These are phyloP conservation scores for Scomber colias DNA, from an alignment of 2,113 vertebrate genomes.

Conservation along the genomic window DNA sequence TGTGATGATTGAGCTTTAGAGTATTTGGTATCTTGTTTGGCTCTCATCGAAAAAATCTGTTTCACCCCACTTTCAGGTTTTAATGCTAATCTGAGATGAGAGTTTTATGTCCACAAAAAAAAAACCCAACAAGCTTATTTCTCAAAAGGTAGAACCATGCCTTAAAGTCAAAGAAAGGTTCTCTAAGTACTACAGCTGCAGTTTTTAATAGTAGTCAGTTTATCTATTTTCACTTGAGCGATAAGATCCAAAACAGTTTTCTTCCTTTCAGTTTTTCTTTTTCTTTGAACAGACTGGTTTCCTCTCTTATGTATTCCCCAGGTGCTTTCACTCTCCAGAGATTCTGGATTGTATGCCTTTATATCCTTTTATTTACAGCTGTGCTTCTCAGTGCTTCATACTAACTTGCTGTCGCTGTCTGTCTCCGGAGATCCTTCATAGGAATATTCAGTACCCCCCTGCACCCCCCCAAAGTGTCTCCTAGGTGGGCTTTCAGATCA, in stretches of 20 bases:
- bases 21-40: too few relatives aligned
- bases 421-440: conserved; percentile 76
- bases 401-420: conserved; percentile 49
- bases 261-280: conserved; percentile 28
- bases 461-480: conserved; percentile 60
- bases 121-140: not conserved
- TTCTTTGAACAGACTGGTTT: conserved; percentile 38
- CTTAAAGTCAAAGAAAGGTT: not conserved
- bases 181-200: conserved; percentile 7
- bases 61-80: not conserved
- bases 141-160: not conserved
- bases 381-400: conserved; percentile 60
- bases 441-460: conserved; percentile 61
- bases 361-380: conserved; percentile 68
- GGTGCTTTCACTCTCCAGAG: conserved; percentile 64
- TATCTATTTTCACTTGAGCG: conserved; percentile 32
- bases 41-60: not conserved
- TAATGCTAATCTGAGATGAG: too few relatives aligned
- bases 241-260: conserved; percentile 14
- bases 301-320: conserved; percentile 44
- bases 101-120: too few relatives aligned
- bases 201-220: conserved; percentile 19
- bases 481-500: conserved; percentile 77
- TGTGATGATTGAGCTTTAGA: too few relatives aligned
- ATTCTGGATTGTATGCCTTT: conserved; percentile 68